Evolutionary conservation across 2,113 vertebrate genomes (phyloP).

Genomic region (Axis porcinus): DNA sequence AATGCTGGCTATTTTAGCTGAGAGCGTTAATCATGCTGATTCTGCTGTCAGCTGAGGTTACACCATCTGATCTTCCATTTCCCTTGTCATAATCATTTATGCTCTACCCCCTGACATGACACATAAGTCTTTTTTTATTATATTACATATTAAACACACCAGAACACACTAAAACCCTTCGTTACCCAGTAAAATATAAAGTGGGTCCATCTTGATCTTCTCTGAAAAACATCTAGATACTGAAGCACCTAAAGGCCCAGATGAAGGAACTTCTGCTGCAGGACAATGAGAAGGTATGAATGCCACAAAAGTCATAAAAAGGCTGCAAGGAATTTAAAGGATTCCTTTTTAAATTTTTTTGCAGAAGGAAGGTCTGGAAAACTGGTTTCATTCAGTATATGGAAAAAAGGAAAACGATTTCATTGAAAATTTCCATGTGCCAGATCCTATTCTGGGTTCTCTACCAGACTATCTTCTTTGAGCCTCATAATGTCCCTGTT

Average conservation of each 20-base stretch:
- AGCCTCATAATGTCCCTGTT: background rate
- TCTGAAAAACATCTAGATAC: background rate
- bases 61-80: constrained; percentile 63
- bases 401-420: background rate
- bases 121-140: constrained; percentile 65
- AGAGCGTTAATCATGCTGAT: constrained; percentile 58
- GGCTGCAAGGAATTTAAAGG: background rate
- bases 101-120: constrained; percentile 49
- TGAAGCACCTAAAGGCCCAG: background rate
- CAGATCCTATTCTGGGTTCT: background rate
- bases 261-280: background rate
- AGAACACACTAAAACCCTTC: constrained; percentile 53
- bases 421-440: background rate
- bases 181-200: constrained; percentile 29
- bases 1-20: constrained; percentile 60
- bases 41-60: constrained; percentile 55
- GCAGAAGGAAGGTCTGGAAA: background rate
- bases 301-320: background rate
- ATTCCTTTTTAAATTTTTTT: background rate
- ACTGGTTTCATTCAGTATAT: background rate
- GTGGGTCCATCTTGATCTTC: background rate
- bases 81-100: constrained; percentile 68
- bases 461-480: background rate
- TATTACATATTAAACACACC: constrained; percentile 61
- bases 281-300: background rate